Conservation (phyloP, 2,113 vertebrate species). For the Brevimyrus niger region DNA sequence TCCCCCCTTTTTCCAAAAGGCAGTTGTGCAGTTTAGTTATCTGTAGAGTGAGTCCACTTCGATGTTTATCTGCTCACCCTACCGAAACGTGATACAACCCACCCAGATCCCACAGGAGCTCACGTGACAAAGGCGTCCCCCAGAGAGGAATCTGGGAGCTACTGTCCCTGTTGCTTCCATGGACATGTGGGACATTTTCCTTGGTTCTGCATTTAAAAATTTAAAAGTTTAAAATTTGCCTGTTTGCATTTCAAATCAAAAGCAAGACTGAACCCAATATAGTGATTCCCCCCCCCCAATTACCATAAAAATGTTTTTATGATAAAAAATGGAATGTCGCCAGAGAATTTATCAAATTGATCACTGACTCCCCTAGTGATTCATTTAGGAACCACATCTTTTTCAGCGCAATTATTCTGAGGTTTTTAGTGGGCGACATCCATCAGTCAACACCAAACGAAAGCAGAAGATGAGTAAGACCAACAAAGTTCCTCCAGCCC, state of each 20-base stretch:
- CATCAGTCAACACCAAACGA: neutral
- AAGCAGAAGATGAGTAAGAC: neutral
- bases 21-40: neutral
- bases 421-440: neutral
- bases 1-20: neutral
- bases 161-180: neutral
- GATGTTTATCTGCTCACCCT: neutral
- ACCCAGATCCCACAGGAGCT: neutral
- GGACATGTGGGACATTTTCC: neutral
- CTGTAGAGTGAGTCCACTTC: neutral
- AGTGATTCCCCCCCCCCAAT: neutral
- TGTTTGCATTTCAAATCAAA: neutral
- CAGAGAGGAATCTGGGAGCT: neutral
- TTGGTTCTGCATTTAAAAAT: neutral
- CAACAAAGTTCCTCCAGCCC: neutral
- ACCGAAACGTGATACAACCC: neutral
- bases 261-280: neutral
- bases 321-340: neutral
- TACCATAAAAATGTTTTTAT: neutral
- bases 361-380: neutral
- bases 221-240: neutral
- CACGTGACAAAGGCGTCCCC: neutral
- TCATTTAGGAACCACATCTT: neutral
- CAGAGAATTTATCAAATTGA: neutral
- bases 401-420: neutral